These are phyloP conservation scores for Meda fulgida DNA, from an alignment of 2,797 vertebrate species.

Conservation along the genomic window DNA sequence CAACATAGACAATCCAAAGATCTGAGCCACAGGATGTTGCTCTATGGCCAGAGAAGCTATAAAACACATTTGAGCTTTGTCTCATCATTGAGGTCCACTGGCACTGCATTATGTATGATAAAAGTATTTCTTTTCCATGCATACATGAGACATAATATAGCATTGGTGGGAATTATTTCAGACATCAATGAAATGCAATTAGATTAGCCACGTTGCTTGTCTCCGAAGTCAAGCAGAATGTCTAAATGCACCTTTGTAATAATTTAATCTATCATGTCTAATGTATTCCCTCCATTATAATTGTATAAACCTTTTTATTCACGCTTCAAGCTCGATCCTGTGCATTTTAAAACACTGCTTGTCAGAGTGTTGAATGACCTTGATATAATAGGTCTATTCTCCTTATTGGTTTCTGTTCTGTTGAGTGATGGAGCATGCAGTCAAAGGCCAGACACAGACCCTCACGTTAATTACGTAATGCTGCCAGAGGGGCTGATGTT, in stretches of 20 bases:
- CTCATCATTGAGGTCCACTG: conserved; percentile 13
- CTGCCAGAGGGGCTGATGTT: conserved; percentile 37
- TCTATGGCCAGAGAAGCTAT: conserved; percentile 14
- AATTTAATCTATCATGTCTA: not conserved
- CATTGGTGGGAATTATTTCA: not conserved
- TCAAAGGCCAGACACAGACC: conserved; percentile 59
- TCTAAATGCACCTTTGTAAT: not conserved
- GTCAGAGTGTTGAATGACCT: conserved; percentile 17
- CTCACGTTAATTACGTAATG: conserved; percentile 58
- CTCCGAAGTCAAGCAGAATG: not conserved
- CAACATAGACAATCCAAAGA: not conserved
- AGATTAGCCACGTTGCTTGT: not conserved
- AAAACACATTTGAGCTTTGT: conserved; percentile 22
- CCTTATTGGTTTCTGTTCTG: conserved; percentile 40
- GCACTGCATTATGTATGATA: conserved; percentile 1
- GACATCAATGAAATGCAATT: not conserved
- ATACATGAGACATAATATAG: not conserved
- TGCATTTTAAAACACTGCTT: conserved; percentile 31
- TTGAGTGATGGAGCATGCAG: conserved; percentile 7
- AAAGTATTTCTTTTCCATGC: not conserved
- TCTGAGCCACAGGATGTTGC: conserved; percentile 28
- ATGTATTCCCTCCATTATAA: not conserved
- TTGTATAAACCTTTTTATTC: not conserved
- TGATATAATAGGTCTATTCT: conserved; percentile 2
- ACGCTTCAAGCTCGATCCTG: not conserved